Percentiles rank a stretch among this genome's conserved stretches.
Conservation (phyloP, 2,113 vertebrate genomes). For the Sander lucioperca region DNA sequence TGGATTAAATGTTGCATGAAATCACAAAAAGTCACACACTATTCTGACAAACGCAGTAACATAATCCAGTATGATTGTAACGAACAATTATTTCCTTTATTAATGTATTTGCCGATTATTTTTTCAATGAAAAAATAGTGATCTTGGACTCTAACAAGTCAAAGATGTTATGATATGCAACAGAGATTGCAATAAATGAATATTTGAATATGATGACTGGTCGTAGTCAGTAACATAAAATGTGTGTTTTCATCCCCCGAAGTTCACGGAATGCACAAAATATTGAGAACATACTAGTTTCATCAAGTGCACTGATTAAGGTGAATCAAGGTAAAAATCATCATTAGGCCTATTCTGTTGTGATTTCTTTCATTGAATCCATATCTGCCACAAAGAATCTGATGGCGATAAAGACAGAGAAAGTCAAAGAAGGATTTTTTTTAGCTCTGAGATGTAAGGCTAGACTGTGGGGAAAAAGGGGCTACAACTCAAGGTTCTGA, state of each 20-base stretch:
- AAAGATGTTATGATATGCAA: too few relatives aligned
- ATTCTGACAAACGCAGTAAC: neutral
- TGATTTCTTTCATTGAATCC: neutral
- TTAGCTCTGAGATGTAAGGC: neutral
- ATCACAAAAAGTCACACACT: conserved; percentile 33
- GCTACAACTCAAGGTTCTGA: neutral
- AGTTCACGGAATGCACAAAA: neutral
- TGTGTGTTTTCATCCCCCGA: too few relatives aligned
- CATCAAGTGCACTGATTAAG: neutral
- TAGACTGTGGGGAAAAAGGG: neutral
- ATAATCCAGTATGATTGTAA: neutral
- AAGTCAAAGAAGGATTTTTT: neutral
- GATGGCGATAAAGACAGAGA: neutral
- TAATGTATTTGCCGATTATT: neutral
- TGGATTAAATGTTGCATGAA: conserved; percentile 48
- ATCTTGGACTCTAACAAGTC: neutral
- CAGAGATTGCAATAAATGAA: too few relatives aligned
- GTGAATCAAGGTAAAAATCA: neutral
- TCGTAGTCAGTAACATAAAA: neutral
- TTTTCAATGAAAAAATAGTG: neutral
- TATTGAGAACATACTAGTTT: neutral
- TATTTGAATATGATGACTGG: neutral
- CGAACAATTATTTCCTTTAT: neutral
- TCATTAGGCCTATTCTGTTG: neutral
- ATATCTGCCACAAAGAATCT: neutral